A percentile compares a stretch with the other conserved stretches of the same genome.
Conservation (phyloP, 2,888 invertebrate genomes). For the Andrena haemorrhoa region DNA sequence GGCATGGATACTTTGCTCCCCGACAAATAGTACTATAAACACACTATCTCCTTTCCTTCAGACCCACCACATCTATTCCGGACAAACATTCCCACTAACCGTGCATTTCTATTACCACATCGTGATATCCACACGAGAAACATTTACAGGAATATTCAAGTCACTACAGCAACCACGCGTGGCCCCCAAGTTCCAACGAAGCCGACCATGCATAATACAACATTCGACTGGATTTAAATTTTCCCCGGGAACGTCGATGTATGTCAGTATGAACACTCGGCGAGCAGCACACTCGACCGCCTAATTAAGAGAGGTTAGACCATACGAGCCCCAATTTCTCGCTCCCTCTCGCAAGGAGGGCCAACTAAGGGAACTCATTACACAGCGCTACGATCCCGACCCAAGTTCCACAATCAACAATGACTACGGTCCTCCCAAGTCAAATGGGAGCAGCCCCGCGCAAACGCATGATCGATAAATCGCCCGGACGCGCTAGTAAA, state of each 20-base stretch:
- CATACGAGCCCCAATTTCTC: background rate
- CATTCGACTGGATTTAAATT: background rate
- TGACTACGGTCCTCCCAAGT: background rate
- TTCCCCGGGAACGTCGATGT: background rate
- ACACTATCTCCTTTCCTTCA: no score
- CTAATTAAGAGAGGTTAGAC: background rate
- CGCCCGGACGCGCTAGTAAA: background rate
- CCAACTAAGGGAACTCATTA: background rate
- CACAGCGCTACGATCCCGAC: background rate
- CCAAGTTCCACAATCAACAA: background rate
- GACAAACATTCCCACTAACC: no score
- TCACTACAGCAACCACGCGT: no score
- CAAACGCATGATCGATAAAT: slow-evolving; percentile 16
- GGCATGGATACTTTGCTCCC: no score
- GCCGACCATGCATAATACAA: no score
- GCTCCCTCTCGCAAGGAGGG: background rate
- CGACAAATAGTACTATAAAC: no score
- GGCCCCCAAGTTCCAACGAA: no score
- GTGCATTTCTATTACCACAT: no score
- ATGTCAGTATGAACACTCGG: background rate
- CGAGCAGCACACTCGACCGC: background rate
- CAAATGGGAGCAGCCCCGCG: background rate
- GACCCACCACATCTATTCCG: no score
- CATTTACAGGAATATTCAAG: no score
- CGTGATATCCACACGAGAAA: no score